Percentiles rank a stretch among this genome's conserved stretches.
phyloP scores from a whole-genome alignment of 2,113 vertebrate genomes.

The Sprattus sprattus region DNA sequence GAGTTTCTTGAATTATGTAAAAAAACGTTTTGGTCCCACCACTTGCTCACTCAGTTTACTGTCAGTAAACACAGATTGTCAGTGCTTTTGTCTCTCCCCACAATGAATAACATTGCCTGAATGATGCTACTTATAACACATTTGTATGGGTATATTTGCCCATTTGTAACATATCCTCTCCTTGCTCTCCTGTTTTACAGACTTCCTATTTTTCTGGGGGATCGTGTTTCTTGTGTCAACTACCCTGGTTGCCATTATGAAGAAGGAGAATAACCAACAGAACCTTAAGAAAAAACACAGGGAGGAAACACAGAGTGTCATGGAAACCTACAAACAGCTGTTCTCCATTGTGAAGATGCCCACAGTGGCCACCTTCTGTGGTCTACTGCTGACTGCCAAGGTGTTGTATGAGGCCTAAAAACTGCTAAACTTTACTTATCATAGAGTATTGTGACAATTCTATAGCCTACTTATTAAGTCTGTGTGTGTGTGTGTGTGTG shows the following conservation, averaged over 20 bases:
- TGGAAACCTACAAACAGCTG: slow-evolving; percentile 88
- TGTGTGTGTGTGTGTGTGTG: slow-evolving; percentile 9
- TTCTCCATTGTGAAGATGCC: slow-evolving; percentile 93
- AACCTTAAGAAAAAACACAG: slow-evolving; percentile 62
- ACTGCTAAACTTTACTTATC: background rate
- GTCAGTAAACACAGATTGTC: too few species aligned
- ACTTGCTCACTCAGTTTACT: too few species aligned
- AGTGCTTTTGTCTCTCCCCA: background rate
- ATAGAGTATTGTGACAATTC: background rate
- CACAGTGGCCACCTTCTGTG: slow-evolving; percentile 88
- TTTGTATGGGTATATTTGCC: background rate
- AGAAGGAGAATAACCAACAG: slow-evolving; percentile 79
- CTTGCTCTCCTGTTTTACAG: slow-evolving; percentile 62
- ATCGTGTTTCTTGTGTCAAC: slow-evolving; percentile 90
- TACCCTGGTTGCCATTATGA: slow-evolving; percentile 88
- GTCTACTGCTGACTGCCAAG: slow-evolving; percentile 91
- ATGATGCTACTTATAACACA: background rate
- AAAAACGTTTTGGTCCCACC: background rate
- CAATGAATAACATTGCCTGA: background rate
- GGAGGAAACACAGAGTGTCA: slow-evolving; percentile 88
- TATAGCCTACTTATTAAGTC: background rate
- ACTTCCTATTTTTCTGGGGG: slow-evolving; percentile 97
- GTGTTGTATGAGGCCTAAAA: slow-evolving; percentile 59
- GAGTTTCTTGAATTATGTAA: background rate
- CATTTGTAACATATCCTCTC: background rate